Percentiles rank a stretch among this genome's conserved stretches.
Conservation (phyloP, 2,888 invertebrate genomes). For the Cephalotes varians region DNA sequence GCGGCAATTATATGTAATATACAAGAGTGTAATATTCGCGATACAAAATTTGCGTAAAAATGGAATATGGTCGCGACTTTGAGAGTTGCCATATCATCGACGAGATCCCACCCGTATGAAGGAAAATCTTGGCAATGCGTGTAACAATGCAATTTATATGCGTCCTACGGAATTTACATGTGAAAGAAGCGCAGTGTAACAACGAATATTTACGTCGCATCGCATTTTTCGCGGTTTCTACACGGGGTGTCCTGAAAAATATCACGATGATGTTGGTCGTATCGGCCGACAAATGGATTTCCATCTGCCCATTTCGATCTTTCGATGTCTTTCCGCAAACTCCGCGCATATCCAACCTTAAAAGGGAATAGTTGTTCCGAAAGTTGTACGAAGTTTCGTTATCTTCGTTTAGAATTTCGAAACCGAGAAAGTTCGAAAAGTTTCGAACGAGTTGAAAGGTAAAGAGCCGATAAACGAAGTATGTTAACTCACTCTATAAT, state of each 20-base stretch:
- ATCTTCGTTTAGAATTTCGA: conserved; percentile 43
- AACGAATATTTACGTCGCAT: conserved; percentile 58
- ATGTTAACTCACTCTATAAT: conserved; percentile 2
- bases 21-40: neutral
- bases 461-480: conserved; percentile 4
- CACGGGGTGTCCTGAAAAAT: conserved; percentile 49
- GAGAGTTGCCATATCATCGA: conserved; percentile 19
- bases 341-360: conserved; percentile 10
- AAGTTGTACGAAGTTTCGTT: conserved; percentile 42
- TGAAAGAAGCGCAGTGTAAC: conserved; percentile 58
- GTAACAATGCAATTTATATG: conserved; percentile 67
- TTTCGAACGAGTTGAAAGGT: conserved; percentile 25
- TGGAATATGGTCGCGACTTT: conserved; percentile 32
- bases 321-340: neutral
- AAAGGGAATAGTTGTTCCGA: conserved; percentile 28
- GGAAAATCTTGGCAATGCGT: conserved; percentile 58
- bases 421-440: conserved; percentile 30
- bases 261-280: conserved; percentile 17
- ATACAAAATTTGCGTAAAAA: conserved; percentile 41
- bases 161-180: conserved; percentile 60
- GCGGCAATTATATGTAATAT: neutral
- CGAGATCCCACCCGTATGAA: conserved; percentile 19
- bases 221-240: conserved; percentile 31
- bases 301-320: conserved; percentile 31
- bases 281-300: conserved; percentile 38